These are phyloP conservation scores for Fistularia tabacaria DNA, from an alignment of 2,797 vertebrate genomes.

Conservation along the genomic window DNA sequence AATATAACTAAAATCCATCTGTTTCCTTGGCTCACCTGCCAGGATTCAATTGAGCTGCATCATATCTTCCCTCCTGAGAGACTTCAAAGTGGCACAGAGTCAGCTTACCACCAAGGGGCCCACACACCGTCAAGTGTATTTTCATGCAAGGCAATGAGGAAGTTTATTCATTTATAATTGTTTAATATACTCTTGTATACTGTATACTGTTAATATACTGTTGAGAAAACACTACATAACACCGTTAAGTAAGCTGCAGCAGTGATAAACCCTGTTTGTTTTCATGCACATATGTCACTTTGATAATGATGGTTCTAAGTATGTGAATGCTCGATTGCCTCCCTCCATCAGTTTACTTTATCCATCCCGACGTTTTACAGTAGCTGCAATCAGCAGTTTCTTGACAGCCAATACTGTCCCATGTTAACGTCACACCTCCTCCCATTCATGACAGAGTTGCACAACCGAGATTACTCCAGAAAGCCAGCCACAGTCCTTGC, in stretches of 20 bases:
- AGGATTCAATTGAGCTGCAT: constrained; percentile 68
- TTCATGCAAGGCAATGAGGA: constrained; percentile 35
- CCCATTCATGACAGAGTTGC: constrained; percentile 24
- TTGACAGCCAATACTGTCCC: constrained; percentile 61
- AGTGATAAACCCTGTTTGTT: constrained; percentile 23
- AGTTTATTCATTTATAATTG: constrained; percentile 19
- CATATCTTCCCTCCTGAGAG: constrained; percentile 54
- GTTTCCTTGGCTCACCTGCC: constrained; percentile 74
- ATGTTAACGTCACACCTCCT: constrained; percentile 42
- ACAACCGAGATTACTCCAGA: constrained; percentile 39
- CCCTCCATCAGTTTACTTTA: constrained; percentile 49
- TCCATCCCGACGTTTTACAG: constrained; percentile 60
- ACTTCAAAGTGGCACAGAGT: constrained; percentile 61
- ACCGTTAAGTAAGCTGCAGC: constrained; percentile 16
- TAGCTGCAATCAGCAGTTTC: constrained; percentile 60
- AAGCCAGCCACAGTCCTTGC: constrained; percentile 17
- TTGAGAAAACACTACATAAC: constrained; percentile 1
- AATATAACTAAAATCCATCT: constrained; percentile 78
- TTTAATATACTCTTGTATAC: neutral
- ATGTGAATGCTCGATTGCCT: constrained; percentile 38
- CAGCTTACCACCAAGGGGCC: constrained; percentile 54
- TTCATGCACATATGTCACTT: constrained; percentile 30
- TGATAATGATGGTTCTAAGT: constrained; percentile 21
- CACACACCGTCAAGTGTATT: constrained; percentile 44
- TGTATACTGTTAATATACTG: neutral